A percentile compares a stretch with the other conserved stretches of the same genome.
Evolutionary conservation across 2,888 invertebrate species (phyloP).

Genomic region (Pachycephus smyrnensis): DNA sequence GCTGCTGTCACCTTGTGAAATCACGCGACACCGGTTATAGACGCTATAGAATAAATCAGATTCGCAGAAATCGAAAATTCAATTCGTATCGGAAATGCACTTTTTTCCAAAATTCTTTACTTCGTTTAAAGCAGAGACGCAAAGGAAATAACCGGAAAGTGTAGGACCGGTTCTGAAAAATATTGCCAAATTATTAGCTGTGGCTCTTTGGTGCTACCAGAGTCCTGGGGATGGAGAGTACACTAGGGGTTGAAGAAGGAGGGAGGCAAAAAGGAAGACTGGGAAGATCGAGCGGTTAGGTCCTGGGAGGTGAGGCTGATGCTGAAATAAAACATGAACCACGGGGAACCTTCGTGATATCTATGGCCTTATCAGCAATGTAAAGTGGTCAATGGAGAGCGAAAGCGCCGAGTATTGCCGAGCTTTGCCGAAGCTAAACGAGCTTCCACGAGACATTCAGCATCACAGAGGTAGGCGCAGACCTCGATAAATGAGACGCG

Average conservation of each 20-base stretch:
- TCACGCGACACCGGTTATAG: neutral
- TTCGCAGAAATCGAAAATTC: neutral
- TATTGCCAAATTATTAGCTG: slow-evolving; percentile 23
- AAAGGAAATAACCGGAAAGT: neutral
- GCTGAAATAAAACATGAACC: slow-evolving; percentile 32
- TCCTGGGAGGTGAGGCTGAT: slow-evolving; percentile 15
- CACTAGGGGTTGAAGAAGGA: slow-evolving; percentile 8
- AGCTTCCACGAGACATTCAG: neutral
- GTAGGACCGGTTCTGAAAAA: slow-evolving; percentile 10
- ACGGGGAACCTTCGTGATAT: slow-evolving; percentile 26
- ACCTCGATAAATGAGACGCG: neutral
- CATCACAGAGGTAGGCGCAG: neutral
- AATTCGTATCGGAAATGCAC: neutral
- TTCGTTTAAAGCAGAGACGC: neutral
- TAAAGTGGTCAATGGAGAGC: slow-evolving; percentile 25
- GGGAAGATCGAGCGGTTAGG: slow-evolving; percentile 10
- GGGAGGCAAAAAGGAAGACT: slow-evolving; percentile 10
- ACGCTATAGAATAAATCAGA: neutral
- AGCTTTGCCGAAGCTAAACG: neutral
- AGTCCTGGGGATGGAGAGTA: slow-evolving; percentile 4
- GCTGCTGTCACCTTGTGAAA: neutral
- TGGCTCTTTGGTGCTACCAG: neutral
- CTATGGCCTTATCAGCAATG: slow-evolving; percentile 32
- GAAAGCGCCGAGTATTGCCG: neutral
- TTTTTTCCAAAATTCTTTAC: neutral